Conservation (phyloP, 2,113 vertebrate species). For the Lutjanus erythropterus region DNA sequence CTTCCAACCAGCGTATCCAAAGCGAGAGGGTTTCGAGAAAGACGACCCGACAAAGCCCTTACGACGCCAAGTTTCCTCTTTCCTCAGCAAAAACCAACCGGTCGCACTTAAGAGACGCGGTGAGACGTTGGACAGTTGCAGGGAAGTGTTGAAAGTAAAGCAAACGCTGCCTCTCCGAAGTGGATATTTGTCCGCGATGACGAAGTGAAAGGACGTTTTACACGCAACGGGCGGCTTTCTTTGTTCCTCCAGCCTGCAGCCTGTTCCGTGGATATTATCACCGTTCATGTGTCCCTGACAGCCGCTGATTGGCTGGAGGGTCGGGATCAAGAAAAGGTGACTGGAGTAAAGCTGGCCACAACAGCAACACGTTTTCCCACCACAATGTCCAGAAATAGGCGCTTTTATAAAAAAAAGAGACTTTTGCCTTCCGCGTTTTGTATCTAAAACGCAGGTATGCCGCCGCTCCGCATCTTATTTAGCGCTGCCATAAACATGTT, state of each 20-base stretch:
- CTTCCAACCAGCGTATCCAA: constrained; percentile 20
- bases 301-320: constrained; percentile 79
- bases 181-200: neutral
- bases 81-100: neutral
- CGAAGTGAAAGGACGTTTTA: constrained; percentile 2
- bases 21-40: neutral
- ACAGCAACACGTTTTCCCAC: neutral
- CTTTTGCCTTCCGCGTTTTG: neutral
- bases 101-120: neutral
- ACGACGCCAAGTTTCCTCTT: constrained; percentile 62
- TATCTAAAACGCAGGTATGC: accelerated
- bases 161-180: neutral
- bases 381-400: neutral
- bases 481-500: accelerated
- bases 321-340: constrained; percentile 79
- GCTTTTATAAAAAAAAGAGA: accelerated
- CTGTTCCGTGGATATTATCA: constrained; percentile 58
- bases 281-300: constrained; percentile 68
- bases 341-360: constrained; percentile 12
- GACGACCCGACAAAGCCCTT: constrained; percentile 31
- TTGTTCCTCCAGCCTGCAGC: constrained; percentile 74
- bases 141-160: neutral
- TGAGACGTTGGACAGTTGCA: neutral
- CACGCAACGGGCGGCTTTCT: constrained; percentile 51
- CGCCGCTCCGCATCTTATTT: accelerated